These are phyloP conservation scores for Coenobita brevimanus DNA, from an alignment of 1,140 invertebrate genomes.

Conservation along the genomic window DNA sequence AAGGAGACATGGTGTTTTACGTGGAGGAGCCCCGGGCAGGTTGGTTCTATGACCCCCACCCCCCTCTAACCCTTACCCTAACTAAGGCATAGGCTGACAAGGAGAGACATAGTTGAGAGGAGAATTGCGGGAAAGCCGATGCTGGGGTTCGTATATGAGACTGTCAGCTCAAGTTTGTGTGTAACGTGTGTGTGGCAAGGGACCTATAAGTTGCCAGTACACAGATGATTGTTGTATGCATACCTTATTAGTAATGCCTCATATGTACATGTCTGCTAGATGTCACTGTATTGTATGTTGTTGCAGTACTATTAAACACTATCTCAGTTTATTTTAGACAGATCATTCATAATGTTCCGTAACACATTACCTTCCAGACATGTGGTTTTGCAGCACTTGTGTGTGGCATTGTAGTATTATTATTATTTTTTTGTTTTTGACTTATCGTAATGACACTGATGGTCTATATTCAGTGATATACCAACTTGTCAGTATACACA, in stretches of 20 bases:
- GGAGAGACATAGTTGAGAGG: no score
- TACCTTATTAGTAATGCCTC: conserved; percentile 42
- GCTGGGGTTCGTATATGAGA: no score
- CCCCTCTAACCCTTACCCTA: no score
- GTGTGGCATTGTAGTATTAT: conserved; percentile 1
- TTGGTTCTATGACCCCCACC: conserved; percentile 43
- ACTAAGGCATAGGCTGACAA: no score
- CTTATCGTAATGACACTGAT: conserved; percentile 31
- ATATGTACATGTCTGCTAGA: conserved; percentile 48
- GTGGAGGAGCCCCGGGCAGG: conserved; percentile 81
- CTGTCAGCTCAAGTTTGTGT: no score
- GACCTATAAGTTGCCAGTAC: conserved; percentile 22
- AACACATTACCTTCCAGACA: conserved; percentile 30
- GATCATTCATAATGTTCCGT: conserved; percentile 13
- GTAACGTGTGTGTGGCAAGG: background rate
- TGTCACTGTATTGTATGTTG: conserved; percentile 37
- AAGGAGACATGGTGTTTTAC: conserved; percentile 82
- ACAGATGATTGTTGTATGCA: conserved; percentile 48
- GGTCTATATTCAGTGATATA: conserved; percentile 24
- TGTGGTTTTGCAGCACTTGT: conserved; percentile 47
- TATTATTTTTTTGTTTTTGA: conserved; percentile 39
- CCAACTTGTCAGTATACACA: conserved; percentile 10
- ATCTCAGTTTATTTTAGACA: conserved; percentile 24
- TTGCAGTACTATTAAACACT: conserved; percentile 20
- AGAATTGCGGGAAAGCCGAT: no score